Evolutionary conservation across 2,113 vertebrate species (phyloP), one percentile per base, ranked within the genome.

Genomic region (Engraulis encrasicolus): DNA sequence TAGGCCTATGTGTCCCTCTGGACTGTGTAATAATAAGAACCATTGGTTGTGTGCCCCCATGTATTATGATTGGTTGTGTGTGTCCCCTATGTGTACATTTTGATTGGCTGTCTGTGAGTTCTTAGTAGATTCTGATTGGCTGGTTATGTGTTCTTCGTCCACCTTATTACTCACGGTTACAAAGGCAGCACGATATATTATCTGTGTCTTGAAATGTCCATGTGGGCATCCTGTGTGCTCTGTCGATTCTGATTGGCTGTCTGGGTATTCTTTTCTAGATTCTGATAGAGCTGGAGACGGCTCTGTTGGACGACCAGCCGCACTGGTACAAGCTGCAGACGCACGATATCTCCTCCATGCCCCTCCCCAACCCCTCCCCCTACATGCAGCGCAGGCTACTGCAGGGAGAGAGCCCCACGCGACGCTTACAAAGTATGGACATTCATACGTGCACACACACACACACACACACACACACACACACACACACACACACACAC

Each of bases 301-400:
- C 97, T 1, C 91, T 99, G 84, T 82, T 99, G 90, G 98, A 99
- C 27, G 98, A 99, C 88, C 97, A 97, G 85, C 96, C 97, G 80
- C 98, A 99, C 80, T 99, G 98, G 97, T 99, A 99, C 94, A 99
- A 99, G 88, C 96, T 99, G 80, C 97, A 99, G 93, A 97, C 96
- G 0, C 97, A 98, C 34, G 96, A 97, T 17, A 88, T 96, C 79
- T 97, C 97, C 20, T 98, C 97, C 48, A 87, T 98, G 88, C 97
- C 97, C 31, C 95, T 98, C 89, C 96, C 97, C 66, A 96, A 94
- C 83, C 94, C 96, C 31, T 98, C 98, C 58, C 97, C 97, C 5
- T 97, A 96, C 91, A 90, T 96, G 92, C 95, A 97, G 88, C 95
- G 98, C 85, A 95, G 96, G 90, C 95, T 97, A 0, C 93, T 96